Percentiles rank a stretch among this genome's conserved stretches.
Conservation (phyloP, 2,113 vertebrate genomes). For the Anoura caudifer region DNA sequence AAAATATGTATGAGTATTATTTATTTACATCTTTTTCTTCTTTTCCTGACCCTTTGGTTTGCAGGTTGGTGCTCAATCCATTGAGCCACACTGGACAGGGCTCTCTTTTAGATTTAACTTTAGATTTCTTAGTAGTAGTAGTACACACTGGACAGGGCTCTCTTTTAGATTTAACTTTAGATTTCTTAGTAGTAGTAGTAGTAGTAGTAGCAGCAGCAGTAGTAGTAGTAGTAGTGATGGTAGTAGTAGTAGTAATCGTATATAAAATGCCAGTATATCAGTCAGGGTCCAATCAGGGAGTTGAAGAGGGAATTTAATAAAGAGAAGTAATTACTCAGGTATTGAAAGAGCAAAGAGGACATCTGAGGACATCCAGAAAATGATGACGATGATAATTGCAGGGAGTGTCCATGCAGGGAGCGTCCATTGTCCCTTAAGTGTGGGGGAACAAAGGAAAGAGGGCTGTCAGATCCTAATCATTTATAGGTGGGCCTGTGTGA, state of each 20-base stretch:
- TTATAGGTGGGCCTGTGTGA: not conserved
- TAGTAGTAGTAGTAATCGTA: not conserved
- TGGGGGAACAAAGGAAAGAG: not conserved
- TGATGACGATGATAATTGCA: not conserved
- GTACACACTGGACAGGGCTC: too few species aligned
- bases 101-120: not conserved
- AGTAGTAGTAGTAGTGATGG: not conserved
- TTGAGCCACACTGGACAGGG: not conserved
- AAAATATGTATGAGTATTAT: not conserved
- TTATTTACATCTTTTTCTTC: not conserved
- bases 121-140: not conserved
- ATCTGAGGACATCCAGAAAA: not conserved
- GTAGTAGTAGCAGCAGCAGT: not conserved
- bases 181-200: not conserved
- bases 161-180: too few species aligned
- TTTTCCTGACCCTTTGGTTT: not conserved
- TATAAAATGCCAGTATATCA: not conserved
- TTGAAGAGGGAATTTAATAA: not conserved
- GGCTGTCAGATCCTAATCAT: not conserved
- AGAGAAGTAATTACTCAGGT: not conserved
- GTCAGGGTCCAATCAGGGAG: not conserved
- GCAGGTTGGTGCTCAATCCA: too few species aligned
- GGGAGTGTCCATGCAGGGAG: not conserved
- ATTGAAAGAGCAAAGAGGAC: not conserved
- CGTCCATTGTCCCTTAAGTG: not conserved